A percentile compares a stretch with the other conserved stretches of the same genome.
These are phyloP conservation scores for Nomada hirtipes DNA, from an alignment of 2,888 invertebrate genomes.

Conservation along the genomic window DNA sequence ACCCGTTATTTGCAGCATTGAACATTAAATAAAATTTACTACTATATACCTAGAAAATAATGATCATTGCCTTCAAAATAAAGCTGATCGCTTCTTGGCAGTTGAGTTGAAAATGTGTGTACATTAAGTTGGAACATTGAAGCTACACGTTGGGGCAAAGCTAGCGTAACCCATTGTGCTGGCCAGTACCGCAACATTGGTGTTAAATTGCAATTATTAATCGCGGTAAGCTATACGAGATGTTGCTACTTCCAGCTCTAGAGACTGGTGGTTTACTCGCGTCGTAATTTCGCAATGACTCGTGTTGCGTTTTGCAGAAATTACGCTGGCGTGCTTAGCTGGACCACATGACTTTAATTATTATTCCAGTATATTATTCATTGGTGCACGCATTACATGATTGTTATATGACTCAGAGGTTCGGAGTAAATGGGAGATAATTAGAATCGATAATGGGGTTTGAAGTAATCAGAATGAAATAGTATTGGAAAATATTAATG, in stretches of 20 bases:
- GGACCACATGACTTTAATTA: not conserved
- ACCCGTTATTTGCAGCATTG: too few species aligned
- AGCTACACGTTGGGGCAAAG: slow-evolving; percentile 32
- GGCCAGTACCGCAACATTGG: slow-evolving; percentile 62
- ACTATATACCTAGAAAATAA: too few species aligned
- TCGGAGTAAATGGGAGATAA: too few species aligned
- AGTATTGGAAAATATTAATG: too few species aligned
- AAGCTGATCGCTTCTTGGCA: too few species aligned
- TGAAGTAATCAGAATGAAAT: too few species aligned
- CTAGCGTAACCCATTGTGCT: slow-evolving; percentile 49
- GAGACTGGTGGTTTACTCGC: slow-evolving; percentile 26
- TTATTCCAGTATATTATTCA: not conserved
- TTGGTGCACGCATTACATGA: not conserved
- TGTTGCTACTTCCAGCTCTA: slow-evolving; percentile 29
- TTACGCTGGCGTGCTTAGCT: not conserved
- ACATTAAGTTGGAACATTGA: slow-evolving; percentile 45
- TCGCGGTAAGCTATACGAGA: slow-evolving; percentile 63
- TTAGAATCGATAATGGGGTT: too few species aligned
- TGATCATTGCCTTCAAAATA: too few species aligned
- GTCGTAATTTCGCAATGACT: slow-evolving; percentile 39
- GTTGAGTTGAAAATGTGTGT: too few species aligned
- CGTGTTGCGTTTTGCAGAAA: slow-evolving; percentile 10
- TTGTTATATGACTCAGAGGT: not conserved
- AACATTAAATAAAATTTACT: too few species aligned
- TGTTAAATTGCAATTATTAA: slow-evolving; percentile 72